These are phyloP conservation scores for Dichetophora obliterata DNA, from an alignment of 2,888 invertebrate genomes.

Conservation along the genomic window DNA sequence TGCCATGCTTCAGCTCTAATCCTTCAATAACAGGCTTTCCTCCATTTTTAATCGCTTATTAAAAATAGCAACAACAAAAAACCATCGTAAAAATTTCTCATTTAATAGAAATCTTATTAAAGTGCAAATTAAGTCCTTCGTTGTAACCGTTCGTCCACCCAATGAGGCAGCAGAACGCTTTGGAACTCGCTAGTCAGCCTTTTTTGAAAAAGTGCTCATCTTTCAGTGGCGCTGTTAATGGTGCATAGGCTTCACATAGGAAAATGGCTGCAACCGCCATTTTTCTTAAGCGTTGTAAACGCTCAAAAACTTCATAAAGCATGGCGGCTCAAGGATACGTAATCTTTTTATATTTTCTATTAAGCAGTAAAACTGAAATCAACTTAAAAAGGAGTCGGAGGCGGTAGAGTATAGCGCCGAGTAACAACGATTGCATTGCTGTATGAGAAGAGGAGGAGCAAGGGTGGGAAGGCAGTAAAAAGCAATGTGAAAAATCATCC, in stretches of 20 bases:
- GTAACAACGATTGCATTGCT: neutral
- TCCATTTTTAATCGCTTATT: slow-evolving; percentile 7
- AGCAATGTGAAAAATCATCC: slow-evolving; percentile 4
- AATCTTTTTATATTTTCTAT: slow-evolving; percentile 16
- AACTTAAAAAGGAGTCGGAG: neutral
- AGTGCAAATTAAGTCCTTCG: slow-evolving; percentile 41
- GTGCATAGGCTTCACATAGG: neutral
- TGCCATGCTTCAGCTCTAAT: slow-evolving; percentile 8
- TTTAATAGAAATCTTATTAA: slow-evolving; percentile 38
- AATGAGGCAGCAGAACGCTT: too few relatives aligned
- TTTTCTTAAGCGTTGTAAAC: neutral
- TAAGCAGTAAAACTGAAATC: slow-evolving; percentile 16
- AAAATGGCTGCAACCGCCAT: neutral
- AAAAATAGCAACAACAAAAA: neutral
- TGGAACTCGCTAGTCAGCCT: neutral
- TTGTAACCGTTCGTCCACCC: neutral
- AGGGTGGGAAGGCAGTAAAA: neutral
- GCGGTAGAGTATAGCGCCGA: neutral
- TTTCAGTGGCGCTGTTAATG: neutral
- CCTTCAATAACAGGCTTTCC: neutral
- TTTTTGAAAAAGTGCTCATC: neutral
- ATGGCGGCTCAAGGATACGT: neutral
- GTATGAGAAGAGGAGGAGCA: neutral
- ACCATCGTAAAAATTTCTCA: neutral
- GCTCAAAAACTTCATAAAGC: slow-evolving; percentile 8